Percentiles rank a stretch among this genome's conserved stretches.
phyloP scores from a whole-genome alignment of 2,113 vertebrate genomes.

The Serilophus lunatus region DNA sequence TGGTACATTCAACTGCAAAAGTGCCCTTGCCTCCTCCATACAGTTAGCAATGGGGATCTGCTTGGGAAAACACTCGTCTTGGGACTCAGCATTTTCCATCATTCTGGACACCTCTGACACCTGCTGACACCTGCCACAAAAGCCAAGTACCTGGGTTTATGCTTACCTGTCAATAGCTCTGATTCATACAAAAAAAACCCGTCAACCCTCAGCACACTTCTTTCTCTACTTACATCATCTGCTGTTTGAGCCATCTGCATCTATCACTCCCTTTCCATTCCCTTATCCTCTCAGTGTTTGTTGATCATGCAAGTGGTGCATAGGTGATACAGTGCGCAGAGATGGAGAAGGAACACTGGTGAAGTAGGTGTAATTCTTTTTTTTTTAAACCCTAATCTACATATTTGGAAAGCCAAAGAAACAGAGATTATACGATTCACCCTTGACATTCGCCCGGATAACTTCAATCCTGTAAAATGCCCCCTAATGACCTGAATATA shows the following conservation, averaged over 20 bases:
- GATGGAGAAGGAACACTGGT: neutral
- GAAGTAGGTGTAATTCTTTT: neutral
- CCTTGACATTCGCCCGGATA: slow-evolving; percentile 42
- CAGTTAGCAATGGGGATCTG: neutral
- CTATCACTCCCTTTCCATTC: neutral
- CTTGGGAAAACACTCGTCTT: neutral
- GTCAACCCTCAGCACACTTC: neutral
- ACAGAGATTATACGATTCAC: slow-evolving; percentile 13
- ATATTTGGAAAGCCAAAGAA: slow-evolving; percentile 51
- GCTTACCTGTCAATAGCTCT: neutral
- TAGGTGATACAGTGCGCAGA: neutral
- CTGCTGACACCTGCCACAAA: neutral
- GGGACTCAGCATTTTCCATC: neutral
- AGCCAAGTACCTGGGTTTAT: neutral
- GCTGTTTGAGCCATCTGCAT: neutral
- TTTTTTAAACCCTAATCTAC: slow-evolving; percentile 40
- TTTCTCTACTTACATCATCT: neutral
- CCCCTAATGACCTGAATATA: slow-evolving; percentile 58
- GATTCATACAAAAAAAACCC: neutral
- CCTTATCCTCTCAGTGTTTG: neutral
- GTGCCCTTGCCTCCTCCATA: neutral
- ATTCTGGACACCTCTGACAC: neutral
- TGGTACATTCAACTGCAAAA: neutral
- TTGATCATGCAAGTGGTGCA: neutral
- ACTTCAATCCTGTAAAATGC: slow-evolving; percentile 43